Evolutionary conservation across 2,797 vertebrate genomes (phyloP).

Genomic region (Phylloscopus collybita): DNA sequence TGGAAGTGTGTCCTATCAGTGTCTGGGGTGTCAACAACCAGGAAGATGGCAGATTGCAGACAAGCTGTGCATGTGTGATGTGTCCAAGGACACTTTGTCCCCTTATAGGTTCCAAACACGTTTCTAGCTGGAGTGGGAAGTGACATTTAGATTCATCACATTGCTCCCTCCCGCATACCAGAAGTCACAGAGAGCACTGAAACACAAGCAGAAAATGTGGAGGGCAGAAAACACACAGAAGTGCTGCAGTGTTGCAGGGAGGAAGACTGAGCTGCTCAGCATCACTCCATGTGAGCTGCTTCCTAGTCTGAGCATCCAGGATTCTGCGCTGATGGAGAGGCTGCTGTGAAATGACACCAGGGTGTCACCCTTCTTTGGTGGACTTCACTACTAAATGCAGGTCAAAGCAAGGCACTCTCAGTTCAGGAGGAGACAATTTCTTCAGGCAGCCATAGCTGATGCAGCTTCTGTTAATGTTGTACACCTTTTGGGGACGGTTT

Average conservation of each 20-base stretch:
- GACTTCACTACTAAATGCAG: not conserved
- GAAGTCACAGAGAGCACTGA: not conserved
- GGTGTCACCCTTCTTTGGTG: not conserved
- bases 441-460: not conserved
- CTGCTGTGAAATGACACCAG: not conserved
- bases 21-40: not conserved
- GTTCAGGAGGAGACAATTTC: not conserved
- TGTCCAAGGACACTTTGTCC: not conserved
- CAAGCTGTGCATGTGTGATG: accelerated
- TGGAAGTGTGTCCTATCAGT: not conserved
- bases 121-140: not conserved
- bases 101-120: not conserved
- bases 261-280: not conserved
- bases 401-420: accelerated
- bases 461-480: not conserved
- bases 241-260: not conserved
- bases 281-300: not conserved
- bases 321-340: not conserved
- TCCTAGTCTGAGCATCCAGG: not conserved
- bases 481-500: not conserved
- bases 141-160: no score
- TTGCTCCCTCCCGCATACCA: not conserved
- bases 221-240: not conserved
- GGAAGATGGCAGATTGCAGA: not conserved
- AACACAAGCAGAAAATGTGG: not conserved